Percentiles rank a stretch among this genome's conserved stretches.
Evolutionary conservation across 2,113 vertebrate genomes (phyloP).

Genomic region (Dicentrarchus labrax): DNA sequence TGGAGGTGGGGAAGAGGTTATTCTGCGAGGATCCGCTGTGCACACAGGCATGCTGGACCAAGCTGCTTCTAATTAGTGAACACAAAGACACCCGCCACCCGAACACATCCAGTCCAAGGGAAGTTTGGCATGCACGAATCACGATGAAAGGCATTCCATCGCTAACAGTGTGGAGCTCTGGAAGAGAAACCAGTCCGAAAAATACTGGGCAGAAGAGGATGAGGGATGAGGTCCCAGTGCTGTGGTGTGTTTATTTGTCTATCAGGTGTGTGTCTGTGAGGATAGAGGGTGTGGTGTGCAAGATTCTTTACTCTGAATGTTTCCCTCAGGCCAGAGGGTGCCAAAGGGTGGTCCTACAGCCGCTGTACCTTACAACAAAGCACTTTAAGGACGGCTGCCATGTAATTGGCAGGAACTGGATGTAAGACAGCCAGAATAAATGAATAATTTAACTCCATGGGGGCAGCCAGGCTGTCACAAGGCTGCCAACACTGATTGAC

Average conservation of each 20-base stretch:
- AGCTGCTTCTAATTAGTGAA: constrained; percentile 71
- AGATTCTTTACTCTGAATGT: background rate
- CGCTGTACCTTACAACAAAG: constrained; percentile 36
- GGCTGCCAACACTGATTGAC: constrained; percentile 51
- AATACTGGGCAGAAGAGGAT: constrained; percentile 7
- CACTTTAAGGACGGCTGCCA: constrained; percentile 6
- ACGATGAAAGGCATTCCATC: constrained; percentile 58
- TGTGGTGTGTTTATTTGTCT: constrained; percentile 24
- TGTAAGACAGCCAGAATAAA: constrained; percentile 49
- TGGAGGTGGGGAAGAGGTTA: constrained; percentile 36
- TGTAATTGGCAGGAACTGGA: constrained; percentile 40
- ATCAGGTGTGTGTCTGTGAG: constrained; percentile 32
- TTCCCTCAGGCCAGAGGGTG: background rate
- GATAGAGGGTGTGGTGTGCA: background rate
- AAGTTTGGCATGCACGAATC: constrained; percentile 53
- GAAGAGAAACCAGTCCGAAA: constrained; percentile 25
- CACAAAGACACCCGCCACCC: constrained; percentile 68
- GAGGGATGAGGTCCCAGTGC: constrained; percentile 21
- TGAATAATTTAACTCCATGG: constrained; percentile 63
- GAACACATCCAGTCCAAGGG: constrained; percentile 47
- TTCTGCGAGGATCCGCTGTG: constrained; percentile 33
- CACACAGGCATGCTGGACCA: constrained; percentile 44
- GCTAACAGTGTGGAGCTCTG: constrained; percentile 44
- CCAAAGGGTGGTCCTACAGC: constrained; percentile 12
- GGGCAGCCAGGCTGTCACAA: constrained; percentile 43